Percentiles rank a stretch among this genome's conserved stretches.
Conservation (phyloP, 2,888 invertebrate species). For the Drosophila melanocephala region DNA sequence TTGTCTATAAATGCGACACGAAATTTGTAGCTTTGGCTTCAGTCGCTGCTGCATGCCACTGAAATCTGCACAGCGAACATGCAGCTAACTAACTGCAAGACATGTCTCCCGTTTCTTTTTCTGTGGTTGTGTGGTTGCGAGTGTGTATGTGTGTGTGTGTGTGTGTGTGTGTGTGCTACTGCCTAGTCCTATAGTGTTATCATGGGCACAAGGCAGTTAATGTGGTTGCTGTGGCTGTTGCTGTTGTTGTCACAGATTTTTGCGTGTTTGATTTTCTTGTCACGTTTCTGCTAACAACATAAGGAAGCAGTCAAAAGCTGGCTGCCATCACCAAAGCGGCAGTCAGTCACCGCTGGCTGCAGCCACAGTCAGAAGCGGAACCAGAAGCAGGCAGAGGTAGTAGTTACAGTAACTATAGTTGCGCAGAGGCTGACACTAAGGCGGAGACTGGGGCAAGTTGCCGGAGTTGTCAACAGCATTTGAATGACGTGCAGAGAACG, state of each 20-base stretch:
- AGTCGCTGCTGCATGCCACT: constrained; percentile 58
- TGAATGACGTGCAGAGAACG: constrained; percentile 69
- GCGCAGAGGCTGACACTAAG: neutral
- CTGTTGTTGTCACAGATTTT: constrained; percentile 62
- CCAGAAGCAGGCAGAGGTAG: constrained; percentile 13
- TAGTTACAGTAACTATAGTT: neutral
- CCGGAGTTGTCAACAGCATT: constrained; percentile 74
- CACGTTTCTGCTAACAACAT: constrained; percentile 82
- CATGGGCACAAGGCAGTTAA: constrained; percentile 51
- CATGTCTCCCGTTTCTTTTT: constrained; percentile 53
- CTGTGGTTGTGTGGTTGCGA: constrained; percentile 27
- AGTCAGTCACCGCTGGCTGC: constrained; percentile 46
- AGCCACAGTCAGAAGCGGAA: constrained; percentile 39
- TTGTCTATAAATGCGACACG: constrained; percentile 81
- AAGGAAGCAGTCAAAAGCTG: constrained; percentile 80
- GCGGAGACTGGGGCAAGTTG: neutral
- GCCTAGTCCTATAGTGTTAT: constrained; percentile 51
- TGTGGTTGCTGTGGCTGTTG: constrained; percentile 27
- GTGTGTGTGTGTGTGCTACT: constrained; percentile 16
- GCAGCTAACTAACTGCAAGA: constrained; percentile 74
- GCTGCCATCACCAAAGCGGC: constrained; percentile 62
- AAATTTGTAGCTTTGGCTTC: constrained; percentile 70
- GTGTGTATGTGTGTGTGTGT: constrained; percentile 26
- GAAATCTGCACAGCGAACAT: constrained; percentile 68
- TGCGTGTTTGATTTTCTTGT: constrained; percentile 82